Evolutionary conservation across 2,113 vertebrate genomes (phyloP).

Genomic region (Sebastes schlegelii): DNA sequence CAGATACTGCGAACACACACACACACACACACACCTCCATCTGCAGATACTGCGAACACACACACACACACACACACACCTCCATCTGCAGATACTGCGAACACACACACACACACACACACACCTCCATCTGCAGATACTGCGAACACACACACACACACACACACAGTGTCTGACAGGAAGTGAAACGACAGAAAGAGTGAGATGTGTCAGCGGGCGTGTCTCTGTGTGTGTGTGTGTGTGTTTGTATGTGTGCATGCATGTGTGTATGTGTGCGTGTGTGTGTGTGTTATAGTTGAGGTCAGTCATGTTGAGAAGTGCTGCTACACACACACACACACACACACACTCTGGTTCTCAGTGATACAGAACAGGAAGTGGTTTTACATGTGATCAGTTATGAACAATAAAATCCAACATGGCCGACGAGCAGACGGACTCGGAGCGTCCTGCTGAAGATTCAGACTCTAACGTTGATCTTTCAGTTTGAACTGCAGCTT

Average conservation of each 20-base stretch:
- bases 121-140: no score
- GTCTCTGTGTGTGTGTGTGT: no score
- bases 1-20: no score
- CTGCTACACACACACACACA: conserved; percentile 1
- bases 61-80: no score
- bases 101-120: no score
- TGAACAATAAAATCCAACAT: background rate
- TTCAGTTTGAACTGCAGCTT: background rate
- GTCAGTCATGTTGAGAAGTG: background rate
- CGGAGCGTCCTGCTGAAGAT: background rate
- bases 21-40: no score
- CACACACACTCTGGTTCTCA: background rate
- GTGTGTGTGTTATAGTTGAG: background rate
- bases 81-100: no score
- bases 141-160: no score
- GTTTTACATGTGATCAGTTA: background rate
- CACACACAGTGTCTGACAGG: no score
- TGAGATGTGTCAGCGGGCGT: no score
- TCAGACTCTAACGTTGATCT: background rate
- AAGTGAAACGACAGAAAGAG: no score
- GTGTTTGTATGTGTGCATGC: background rate
- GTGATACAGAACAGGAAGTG: conserved; percentile 30
- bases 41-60: no score
- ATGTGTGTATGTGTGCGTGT: background rate
- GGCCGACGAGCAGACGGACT: background rate